A percentile compares a stretch with the other conserved stretches of the same genome.
Conservation (phyloP, 2,113 vertebrate genomes). For the Alouatta palliata region DNA sequence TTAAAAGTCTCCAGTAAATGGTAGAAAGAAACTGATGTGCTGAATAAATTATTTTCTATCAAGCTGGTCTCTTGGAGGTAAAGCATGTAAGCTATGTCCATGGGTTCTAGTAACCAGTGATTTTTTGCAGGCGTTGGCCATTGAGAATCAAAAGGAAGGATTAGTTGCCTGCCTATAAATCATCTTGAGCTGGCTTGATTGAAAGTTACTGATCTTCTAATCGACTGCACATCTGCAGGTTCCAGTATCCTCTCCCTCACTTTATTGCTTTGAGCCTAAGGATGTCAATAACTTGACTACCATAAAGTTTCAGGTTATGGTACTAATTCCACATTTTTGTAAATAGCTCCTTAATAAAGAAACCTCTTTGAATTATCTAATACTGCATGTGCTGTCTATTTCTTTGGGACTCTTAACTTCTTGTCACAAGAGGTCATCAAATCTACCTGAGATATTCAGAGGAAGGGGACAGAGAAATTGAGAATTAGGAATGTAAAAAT, state of each 20-base stretch:
- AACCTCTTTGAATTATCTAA: not conserved
- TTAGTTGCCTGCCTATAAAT: not conserved
- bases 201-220: not conserved
- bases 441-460: not conserved
- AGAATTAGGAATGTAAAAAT: slow-evolving; percentile 1
- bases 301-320: not conserved
- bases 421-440: not conserved
- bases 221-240: not conserved
- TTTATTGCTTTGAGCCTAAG: not conserved
- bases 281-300: not conserved
- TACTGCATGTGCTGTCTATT: not conserved
- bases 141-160: not conserved
- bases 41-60: not conserved
- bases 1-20: not conserved
- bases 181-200: not conserved
- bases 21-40: not conserved
- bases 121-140: not conserved
- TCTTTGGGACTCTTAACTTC: not conserved
- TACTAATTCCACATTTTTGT: not conserved
- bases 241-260: not conserved
- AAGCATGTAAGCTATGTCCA: not conserved
- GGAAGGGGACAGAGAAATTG: not conserved
- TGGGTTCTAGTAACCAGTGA: not conserved
- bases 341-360: not conserved
- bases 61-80: not conserved